phyloP scores from a whole-genome alignment of 2,797 vertebrate genomes.

The Falco biarmicus region DNA sequence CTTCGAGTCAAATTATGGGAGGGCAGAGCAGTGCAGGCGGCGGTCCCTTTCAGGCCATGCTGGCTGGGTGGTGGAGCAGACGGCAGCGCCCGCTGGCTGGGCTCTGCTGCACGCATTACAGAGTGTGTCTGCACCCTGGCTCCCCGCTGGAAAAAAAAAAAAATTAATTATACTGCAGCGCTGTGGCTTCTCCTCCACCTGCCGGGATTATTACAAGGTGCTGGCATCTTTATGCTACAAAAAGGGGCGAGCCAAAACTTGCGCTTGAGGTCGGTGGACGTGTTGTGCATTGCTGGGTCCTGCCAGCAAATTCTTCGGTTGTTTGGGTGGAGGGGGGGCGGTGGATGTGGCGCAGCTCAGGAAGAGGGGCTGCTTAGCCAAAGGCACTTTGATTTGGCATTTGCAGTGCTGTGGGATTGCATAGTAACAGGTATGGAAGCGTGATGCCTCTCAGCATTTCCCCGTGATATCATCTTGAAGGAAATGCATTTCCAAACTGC shows the following conservation, averaged over 20 bases:
- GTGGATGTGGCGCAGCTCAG: neutral
- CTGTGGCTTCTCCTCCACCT: neutral
- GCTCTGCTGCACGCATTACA: neutral
- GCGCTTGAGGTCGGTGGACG: neutral
- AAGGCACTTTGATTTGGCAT: neutral
- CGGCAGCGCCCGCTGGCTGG: neutral
- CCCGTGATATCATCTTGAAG: neutral
- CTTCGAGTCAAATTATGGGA: neutral
- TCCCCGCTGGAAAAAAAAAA: neutral
- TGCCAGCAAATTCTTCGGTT: accelerated
- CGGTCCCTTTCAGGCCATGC: neutral
- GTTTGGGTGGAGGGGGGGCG: neutral
- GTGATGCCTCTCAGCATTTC: neutral
- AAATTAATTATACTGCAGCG: neutral
- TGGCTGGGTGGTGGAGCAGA: neutral
- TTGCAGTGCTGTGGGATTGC: neutral
- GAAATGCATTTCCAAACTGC: neutral
- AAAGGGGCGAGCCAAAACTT: neutral
- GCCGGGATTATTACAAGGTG: accelerated
- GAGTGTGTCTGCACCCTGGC: neutral
- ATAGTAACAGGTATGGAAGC: accelerated
- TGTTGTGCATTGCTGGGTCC: neutral
- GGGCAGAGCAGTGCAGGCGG: neutral
- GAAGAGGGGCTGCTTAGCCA: neutral
- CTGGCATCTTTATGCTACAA: neutral